These are phyloP conservation scores for Xiphophorus couchianus DNA, from an alignment of 2,113 vertebrate genomes.

Conservation along the genomic window DNA sequence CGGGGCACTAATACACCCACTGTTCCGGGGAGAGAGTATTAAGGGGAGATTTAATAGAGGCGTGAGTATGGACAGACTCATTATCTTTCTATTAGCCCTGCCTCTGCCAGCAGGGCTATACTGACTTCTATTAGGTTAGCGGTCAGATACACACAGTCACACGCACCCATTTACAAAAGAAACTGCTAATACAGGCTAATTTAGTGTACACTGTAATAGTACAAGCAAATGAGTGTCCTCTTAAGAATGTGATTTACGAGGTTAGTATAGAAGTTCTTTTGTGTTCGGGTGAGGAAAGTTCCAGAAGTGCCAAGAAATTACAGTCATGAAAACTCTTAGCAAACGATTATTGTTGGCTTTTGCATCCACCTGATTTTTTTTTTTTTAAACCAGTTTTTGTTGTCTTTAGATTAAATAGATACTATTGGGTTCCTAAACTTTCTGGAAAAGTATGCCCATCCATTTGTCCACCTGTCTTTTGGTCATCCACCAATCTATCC, in stretches of 20 bases:
- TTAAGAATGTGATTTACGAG: constrained; percentile 66
- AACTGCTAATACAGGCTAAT: constrained; percentile 73
- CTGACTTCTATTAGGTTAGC: constrained; percentile 79
- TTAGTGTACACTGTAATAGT: constrained; percentile 72
- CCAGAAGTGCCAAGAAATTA: not conserved
- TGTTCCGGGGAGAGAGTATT: constrained; percentile 77
- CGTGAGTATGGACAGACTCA: constrained; percentile 79
- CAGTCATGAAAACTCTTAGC: not conserved
- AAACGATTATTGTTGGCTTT: not conserved
- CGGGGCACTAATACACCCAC: constrained; percentile 66
- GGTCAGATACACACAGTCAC: constrained; percentile 66
- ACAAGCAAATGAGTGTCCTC: constrained; percentile 77
- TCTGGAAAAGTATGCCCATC: not conserved
- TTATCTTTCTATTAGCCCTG: constrained; percentile 85
- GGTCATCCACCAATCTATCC: not conserved
- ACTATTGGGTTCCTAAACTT: not conserved
- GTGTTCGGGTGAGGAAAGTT: not conserved
- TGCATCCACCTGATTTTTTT: not conserved
- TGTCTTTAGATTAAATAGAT: not conserved
- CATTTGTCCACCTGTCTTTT: not conserved
- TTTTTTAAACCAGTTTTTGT: not conserved
- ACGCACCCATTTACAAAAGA: constrained; percentile 44
- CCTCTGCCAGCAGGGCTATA: constrained; percentile 75
- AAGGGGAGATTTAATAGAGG: constrained; percentile 84
- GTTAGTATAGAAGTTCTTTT: constrained; percentile 33